Evolutionary conservation across 1,140 invertebrate species (phyloP).

Genomic region (Lineus longissimus): DNA sequence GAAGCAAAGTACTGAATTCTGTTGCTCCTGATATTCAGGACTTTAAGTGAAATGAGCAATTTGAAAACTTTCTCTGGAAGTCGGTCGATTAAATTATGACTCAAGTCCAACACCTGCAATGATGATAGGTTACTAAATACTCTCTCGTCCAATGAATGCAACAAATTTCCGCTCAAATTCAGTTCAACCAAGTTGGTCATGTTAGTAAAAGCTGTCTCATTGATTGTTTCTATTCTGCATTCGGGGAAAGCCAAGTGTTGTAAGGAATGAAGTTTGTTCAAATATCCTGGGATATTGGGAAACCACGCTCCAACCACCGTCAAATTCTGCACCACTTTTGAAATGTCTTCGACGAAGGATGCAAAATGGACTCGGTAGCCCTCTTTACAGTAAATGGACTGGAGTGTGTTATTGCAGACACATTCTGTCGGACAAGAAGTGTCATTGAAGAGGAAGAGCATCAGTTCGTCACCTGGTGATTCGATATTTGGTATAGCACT

Average conservation of each 20-base stretch:
- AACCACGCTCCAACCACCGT: background rate
- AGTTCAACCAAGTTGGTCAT: background rate
- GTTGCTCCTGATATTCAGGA: slow-evolving; percentile 22
- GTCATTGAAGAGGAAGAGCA: no score
- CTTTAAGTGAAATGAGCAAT: background rate
- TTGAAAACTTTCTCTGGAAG: background rate
- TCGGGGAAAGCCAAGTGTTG: background rate
- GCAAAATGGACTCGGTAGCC: background rate
- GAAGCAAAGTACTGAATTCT: slow-evolving; percentile 9
- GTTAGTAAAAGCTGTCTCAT: background rate
- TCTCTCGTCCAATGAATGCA: background rate
- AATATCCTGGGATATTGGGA: background rate
- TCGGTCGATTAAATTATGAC: background rate
- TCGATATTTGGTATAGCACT: no score
- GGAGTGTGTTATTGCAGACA: background rate
- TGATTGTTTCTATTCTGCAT: background rate
- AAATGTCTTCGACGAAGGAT: background rate
- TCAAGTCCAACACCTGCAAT: background rate
- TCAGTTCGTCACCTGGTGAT: no score
- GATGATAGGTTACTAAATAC: background rate
- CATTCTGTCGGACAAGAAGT: background rate
- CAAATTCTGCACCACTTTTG: background rate
- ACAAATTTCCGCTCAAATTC: background rate
- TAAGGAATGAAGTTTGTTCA: background rate
- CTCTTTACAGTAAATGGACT: background rate